These are phyloP conservation scores for Drosophila neonasuta DNA, from an alignment of 2,888 invertebrate species.

Conservation along the genomic window DNA sequence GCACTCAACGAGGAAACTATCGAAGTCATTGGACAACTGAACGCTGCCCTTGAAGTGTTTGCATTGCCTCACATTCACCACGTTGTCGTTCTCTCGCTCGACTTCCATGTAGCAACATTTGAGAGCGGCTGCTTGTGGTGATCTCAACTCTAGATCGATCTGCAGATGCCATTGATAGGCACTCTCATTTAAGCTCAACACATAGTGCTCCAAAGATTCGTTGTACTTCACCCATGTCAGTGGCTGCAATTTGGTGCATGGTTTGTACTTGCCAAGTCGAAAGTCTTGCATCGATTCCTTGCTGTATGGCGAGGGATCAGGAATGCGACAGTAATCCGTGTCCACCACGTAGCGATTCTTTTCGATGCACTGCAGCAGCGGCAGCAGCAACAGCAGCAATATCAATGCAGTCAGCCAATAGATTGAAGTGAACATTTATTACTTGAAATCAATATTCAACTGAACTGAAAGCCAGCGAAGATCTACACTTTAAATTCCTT, in stretches of 20 bases:
- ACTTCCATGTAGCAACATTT: conserved; percentile 79
- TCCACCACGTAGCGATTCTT: conserved; percentile 76
- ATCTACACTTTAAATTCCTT: neutral
- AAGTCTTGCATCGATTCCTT: conserved; percentile 83
- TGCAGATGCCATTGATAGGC: conserved; percentile 58
- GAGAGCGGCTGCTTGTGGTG: conserved; percentile 31
- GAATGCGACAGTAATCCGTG: conserved; percentile 86
- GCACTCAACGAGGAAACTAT: conserved; percentile 84
- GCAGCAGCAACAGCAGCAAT: neutral
- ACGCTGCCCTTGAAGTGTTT: conserved; percentile 81
- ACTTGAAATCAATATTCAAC: neutral
- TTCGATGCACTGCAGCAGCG: neutral
- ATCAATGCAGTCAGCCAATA: neutral
- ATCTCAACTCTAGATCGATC: conserved; percentile 29
- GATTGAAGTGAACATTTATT: neutral
- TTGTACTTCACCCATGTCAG: conserved; percentile 75
- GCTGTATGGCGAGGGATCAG: conserved; percentile 85
- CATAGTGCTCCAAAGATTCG: conserved; percentile 59
- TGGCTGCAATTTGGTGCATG: conserved; percentile 82
- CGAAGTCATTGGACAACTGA: conserved; percentile 79
- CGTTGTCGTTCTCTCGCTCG: conserved; percentile 68
- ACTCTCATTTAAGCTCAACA: conserved; percentile 69
- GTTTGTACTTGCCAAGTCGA: conserved; percentile 83
- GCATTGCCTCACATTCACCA: conserved; percentile 80
- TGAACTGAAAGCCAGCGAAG: neutral